A percentile compares a stretch with the other conserved stretches of the same genome.
phyloP scores from a whole-genome alignment of 2,113 vertebrate genomes.

The Psilopsiagon aymara region DNA sequence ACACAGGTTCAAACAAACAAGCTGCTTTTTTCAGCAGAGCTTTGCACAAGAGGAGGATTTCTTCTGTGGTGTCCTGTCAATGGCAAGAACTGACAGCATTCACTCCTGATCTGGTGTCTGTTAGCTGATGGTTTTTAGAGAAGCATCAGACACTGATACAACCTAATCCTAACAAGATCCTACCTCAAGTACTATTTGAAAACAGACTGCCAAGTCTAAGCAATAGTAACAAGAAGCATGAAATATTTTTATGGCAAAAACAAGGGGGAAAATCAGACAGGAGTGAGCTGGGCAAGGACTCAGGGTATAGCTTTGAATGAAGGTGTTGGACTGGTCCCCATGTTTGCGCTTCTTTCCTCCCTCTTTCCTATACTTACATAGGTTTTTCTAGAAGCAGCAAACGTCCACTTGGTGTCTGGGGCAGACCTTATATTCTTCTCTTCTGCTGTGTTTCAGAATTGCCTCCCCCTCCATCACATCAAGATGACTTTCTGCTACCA shows the following conservation, averaged over 20 bases:
- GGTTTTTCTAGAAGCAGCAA: not conserved
- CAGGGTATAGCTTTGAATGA: accelerated
- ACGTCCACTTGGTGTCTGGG: not conserved
- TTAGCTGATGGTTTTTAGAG: accelerated
- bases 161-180: not conserved
- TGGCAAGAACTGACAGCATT: not conserved
- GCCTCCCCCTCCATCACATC: not conserved
- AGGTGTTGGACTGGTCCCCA: accelerated
- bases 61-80: accelerated
- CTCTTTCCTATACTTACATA: accelerated
- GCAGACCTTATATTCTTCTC: not conserved
- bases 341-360: accelerated
- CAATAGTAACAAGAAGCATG: not conserved
- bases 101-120: not conserved
- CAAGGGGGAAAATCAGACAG: not conserved
- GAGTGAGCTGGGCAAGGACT: not conserved
- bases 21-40: not conserved
- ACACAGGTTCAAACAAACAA: accelerated
- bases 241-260: not conserved
- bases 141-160: not conserved
- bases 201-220: not conserved
- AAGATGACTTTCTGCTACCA: constrained; percentile 50
- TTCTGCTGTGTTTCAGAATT: not conserved
- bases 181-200: not conserved
- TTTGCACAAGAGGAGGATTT: not conserved